Conservation (phyloP, 2,113 vertebrate species). For the Meles meles region DNA sequence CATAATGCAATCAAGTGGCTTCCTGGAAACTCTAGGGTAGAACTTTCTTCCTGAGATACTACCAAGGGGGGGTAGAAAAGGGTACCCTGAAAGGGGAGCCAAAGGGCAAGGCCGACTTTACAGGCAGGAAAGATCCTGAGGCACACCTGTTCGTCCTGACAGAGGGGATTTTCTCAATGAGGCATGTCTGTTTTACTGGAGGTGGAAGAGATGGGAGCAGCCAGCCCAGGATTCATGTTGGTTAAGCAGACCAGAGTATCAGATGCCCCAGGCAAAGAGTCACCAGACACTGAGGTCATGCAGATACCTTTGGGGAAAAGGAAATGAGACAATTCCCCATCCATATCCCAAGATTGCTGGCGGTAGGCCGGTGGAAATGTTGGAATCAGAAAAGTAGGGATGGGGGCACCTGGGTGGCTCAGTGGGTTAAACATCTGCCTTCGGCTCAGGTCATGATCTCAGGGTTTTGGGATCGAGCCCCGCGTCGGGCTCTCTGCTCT, state of each 20-base stretch:
- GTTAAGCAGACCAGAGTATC: background rate
- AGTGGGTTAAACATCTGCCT: too few species aligned
- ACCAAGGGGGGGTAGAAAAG: background rate
- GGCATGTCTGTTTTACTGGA: background rate
- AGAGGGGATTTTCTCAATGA: background rate
- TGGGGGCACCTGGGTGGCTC: background rate
- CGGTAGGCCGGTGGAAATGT: background rate
- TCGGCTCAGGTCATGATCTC: too few species aligned
- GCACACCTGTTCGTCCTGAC: background rate
- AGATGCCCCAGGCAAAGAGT: background rate
- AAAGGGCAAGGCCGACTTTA: background rate
- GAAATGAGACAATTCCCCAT: background rate
- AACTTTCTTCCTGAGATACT: constrained; percentile 9
- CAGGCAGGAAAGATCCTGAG: background rate
- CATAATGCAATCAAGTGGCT: background rate
- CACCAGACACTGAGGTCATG: background rate
- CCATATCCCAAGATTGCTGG: background rate
- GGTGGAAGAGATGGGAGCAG: background rate
- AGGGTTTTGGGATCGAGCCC: too few species aligned
- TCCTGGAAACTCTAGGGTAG: constrained; percentile 17
- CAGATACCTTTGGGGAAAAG: background rate
- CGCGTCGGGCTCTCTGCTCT: too few species aligned
- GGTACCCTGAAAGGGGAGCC: background rate
- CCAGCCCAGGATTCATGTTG: background rate
- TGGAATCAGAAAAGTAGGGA: background rate